Conservation (phyloP, 2,797 vertebrate species). For the Sparus aurata region DNA sequence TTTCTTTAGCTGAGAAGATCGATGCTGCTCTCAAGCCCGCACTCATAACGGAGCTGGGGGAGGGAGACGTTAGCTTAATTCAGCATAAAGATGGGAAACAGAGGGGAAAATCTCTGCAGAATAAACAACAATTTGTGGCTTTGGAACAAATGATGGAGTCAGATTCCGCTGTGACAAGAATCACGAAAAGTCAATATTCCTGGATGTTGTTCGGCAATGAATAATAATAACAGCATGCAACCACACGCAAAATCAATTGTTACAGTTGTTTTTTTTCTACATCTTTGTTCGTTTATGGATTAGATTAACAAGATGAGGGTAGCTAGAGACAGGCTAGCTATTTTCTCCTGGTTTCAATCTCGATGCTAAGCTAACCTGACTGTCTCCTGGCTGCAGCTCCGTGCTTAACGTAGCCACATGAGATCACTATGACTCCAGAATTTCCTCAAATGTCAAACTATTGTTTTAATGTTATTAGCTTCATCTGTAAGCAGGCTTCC, state of each 20-base stretch:
- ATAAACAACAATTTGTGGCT: background rate
- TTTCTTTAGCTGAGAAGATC: background rate
- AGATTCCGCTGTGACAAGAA: background rate
- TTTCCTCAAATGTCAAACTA: background rate
- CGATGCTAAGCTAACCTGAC: background rate
- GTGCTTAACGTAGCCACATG: background rate
- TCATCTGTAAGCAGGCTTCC: background rate
- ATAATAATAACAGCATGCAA: background rate
- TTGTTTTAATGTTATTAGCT: background rate
- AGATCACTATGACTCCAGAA: background rate
- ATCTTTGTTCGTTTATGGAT: background rate
- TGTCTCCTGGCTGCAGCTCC: too few relatives aligned
- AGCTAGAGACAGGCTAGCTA: too few relatives aligned
- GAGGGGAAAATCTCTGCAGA: background rate
- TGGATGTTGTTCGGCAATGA: background rate
- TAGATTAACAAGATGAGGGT: too few relatives aligned
- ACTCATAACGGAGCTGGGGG: background rate
- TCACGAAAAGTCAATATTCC: background rate
- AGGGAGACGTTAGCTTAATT: background rate
- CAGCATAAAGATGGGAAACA: background rate
- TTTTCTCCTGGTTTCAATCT: background rate
- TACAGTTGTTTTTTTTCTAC: background rate
- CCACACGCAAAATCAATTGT: background rate
- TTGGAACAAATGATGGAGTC: background rate
- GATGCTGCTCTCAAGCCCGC: background rate